Evolutionary conservation across 2,797 vertebrate species (phyloP).

Genomic region (Trichosurus vulpecula): DNA sequence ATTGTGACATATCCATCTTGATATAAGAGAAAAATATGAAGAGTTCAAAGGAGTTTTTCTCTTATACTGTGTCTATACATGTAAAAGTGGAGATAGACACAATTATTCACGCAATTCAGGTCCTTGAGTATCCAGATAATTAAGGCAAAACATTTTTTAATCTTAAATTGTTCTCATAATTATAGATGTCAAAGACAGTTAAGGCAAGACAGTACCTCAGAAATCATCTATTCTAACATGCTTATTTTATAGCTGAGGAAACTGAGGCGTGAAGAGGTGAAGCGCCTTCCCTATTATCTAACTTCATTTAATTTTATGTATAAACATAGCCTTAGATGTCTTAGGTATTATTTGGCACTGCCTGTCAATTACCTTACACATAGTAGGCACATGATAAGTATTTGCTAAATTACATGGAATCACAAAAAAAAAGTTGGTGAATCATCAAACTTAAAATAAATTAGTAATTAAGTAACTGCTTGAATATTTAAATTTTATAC

Average conservation of each 20-base stretch:
- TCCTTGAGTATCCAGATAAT: slow-evolving; percentile 40
- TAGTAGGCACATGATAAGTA: not conserved
- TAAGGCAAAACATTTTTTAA: slow-evolving; percentile 37
- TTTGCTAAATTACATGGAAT: not conserved
- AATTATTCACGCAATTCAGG: slow-evolving; percentile 60
- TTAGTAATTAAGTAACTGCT: slow-evolving; percentile 35
- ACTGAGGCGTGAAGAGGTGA: not conserved
- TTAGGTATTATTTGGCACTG: slow-evolving; percentile 40
- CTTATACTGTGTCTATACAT: slow-evolving; percentile 48
- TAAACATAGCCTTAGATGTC: slow-evolving; percentile 33
- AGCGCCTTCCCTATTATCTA: slow-evolving; percentile 24
- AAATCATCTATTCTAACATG: not conserved
- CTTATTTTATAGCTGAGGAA: not conserved
- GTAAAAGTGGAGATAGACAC: slow-evolving; percentile 43
- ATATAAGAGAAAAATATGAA: slow-evolving; percentile 67
- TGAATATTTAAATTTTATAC: not conserved
- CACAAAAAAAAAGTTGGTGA: not conserved
- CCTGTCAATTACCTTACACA: not conserved
- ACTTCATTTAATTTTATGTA: slow-evolving; percentile 55
- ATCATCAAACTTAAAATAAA: slow-evolving; percentile 18
- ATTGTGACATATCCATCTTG: slow-evolving; percentile 73
- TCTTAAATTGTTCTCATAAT: slow-evolving; percentile 46
- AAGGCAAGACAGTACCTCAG: not conserved
- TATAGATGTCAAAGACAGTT: not conserved
- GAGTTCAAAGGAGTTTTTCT: slow-evolving; percentile 58